Base-by-base conservation (phyloP, 2,888 invertebrate genomes). In the Poecilus cupreus region DNA sequence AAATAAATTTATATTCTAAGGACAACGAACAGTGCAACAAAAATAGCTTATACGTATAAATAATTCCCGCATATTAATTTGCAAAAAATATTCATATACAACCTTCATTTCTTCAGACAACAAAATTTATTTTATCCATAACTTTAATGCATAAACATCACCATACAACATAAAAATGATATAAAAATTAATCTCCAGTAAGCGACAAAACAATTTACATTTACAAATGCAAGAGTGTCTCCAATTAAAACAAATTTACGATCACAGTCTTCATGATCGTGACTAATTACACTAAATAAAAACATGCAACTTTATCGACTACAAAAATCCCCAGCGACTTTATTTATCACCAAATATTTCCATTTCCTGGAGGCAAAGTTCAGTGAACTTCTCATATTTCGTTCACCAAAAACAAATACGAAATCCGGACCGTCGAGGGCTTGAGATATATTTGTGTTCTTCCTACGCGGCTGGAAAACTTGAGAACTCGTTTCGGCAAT, bases 321-420 rank as follows among this genome's bases (percentile, higher is more conserved):
- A 32, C 6, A 60, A 26, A 26, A 24, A 60, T 60, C 24, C 24
- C 18, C 18, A 37, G 37, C 64, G 64, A 37, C 26, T 68, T 68
- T 68, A 37, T 64, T 64, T 64, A 68, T 68, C 64, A 68, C 64
- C 64, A 68, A 37, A 68, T 68, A 39, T 68, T 39, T 16, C 39
- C 11, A 39, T 18, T 68, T 68, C 64, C 64, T 43, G 43, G 72
- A 72, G 22, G 11, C 60, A 60, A 72, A 72, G 72, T 43, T 72
- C 72, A 43, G 1, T 72, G 13, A 72, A 16, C 72, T 72, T 24
- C 43, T 72, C 72, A 72, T 11, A 24, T 72, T 72, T 72, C 46
- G 13, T 43, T 43, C 22, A 16, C 64, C 4, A 18, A 37, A 37
- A 20, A 51, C 51, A 51, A 51, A 51, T 51, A 51, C 51, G 51